Evolutionary conservation across 2,797 vertebrate species (phyloP).

Genomic region (Anas flavirostris): DNA sequence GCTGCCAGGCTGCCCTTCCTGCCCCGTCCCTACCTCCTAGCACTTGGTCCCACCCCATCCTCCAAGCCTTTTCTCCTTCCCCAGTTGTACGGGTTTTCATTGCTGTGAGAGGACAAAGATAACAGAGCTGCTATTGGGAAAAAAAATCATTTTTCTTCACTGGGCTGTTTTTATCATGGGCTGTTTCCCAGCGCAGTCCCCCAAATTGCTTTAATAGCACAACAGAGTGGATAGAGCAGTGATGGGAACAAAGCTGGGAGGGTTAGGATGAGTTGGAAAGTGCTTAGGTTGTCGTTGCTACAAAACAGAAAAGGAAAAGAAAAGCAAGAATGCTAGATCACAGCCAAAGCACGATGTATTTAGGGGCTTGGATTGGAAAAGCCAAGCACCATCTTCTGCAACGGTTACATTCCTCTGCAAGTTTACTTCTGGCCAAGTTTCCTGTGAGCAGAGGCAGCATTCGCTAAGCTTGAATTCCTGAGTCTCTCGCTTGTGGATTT

Average conservation of each 20-base stretch:
- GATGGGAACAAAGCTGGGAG: background rate
- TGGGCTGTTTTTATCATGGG: background rate
- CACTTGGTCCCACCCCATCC: background rate
- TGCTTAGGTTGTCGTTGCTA: background rate
- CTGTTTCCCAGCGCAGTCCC: background rate
- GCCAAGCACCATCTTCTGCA: background rate
- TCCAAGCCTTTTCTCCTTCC: background rate
- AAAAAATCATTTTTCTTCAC: background rate
- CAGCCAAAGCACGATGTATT: background rate
- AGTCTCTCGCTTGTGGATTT: background rate
- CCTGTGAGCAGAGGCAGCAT: background rate
- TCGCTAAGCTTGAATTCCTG: slow-evolving; percentile 23
- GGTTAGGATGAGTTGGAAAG: background rate
- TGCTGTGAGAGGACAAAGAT: slow-evolving; percentile 30
- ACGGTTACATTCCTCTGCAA: slow-evolving; percentile 12
- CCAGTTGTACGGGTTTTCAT: background rate
- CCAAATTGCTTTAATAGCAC: background rate
- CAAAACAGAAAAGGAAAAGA: slow-evolving; percentile 18
- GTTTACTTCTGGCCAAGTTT: slow-evolving; percentile 33
- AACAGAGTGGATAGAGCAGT: background rate
- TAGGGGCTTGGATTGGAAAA: slow-evolving; percentile 47
- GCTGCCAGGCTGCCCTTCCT: background rate
- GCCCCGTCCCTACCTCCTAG: background rate
- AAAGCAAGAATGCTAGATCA: background rate
- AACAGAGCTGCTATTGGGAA: background rate